Conservation (phyloP, 2,888 invertebrate species). For the Ophion ventricosus region DNA sequence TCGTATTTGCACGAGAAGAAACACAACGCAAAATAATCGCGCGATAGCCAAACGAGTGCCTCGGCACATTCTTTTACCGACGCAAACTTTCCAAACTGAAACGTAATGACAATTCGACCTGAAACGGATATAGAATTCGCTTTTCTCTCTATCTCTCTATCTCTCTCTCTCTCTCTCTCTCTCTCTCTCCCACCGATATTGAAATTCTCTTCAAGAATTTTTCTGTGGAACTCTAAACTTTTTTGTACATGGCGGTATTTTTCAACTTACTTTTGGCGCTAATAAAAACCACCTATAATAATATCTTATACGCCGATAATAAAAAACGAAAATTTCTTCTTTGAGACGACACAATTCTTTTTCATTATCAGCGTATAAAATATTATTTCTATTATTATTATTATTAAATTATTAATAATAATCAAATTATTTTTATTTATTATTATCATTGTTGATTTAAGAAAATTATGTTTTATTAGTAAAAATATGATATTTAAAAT, state of each 20-base stretch:
- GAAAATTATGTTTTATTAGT: too few relatives aligned
- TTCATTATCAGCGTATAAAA: neutral
- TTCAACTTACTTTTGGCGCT: neutral
- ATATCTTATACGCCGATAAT: neutral
- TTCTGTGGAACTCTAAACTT: neutral
- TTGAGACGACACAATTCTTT: neutral
- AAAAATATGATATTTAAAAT: too few relatives aligned
- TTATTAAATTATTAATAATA: too few relatives aligned
- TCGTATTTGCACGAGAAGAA: neutral
- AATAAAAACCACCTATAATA: neutral
- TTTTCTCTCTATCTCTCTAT: neutral
- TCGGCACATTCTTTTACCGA: neutral
- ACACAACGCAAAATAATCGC: conserved; percentile 1
- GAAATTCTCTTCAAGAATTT: neutral
- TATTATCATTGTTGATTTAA: too few relatives aligned
- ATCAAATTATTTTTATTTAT: too few relatives aligned
- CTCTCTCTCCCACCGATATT: neutral
- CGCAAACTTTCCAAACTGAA: neutral
- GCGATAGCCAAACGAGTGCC: neutral
- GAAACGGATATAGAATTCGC: neutral
- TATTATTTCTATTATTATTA: neutral
- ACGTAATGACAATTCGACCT: neutral
- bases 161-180: neutral
- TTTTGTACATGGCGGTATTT: neutral
- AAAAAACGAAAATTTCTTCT: neutral